Percentiles rank a stretch among this genome's conserved stretches.
Evolutionary conservation across 2,113 vertebrate genomes (phyloP).

Genomic region (Gavia stellata): DNA sequence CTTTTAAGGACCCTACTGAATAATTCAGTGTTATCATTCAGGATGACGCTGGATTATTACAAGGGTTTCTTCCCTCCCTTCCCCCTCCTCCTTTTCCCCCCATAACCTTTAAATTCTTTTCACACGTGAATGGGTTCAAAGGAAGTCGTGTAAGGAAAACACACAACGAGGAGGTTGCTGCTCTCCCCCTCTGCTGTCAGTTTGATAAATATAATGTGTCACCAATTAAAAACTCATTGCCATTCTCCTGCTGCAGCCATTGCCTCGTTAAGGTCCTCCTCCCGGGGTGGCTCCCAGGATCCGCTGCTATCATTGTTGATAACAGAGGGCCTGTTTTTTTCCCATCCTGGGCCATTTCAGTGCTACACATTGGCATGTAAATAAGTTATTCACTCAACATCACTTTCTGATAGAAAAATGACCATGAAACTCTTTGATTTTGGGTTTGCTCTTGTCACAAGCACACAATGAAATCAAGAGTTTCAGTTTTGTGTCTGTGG

Average conservation of each 20-base stretch:
- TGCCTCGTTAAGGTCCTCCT: slow-evolving; percentile 87
- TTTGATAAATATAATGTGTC: slow-evolving; percentile 96
- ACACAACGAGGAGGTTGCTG: slow-evolving; percentile 80
- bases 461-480: slow-evolving; percentile 87
- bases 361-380: slow-evolving; percentile 87
- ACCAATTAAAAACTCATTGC: slow-evolving; percentile 95
- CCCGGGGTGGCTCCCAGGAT: slow-evolving; percentile 77
- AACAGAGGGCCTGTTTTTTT: slow-evolving; percentile 76
- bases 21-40: slow-evolving; percentile 93
- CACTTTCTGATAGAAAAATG: slow-evolving; percentile 86
- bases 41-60: slow-evolving; percentile 69
- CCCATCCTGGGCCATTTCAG: slow-evolving; percentile 80
- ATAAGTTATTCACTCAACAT: slow-evolving; percentile 89
- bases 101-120: slow-evolving; percentile 80
- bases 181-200: slow-evolving; percentile 82
- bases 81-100: background rate
- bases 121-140: slow-evolving; percentile 79
- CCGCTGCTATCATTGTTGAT: slow-evolving; percentile 76
- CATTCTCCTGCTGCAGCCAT: slow-evolving; percentile 81
- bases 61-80: slow-evolving; percentile 45
- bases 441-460: slow-evolving; percentile 69
- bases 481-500: slow-evolving; percentile 72
- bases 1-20: slow-evolving; percentile 84
- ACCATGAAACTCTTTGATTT: slow-evolving; percentile 90
- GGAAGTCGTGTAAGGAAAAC: slow-evolving; percentile 79